Base-by-base conservation (phyloP, 2,113 vertebrate species). In the Panurus biarmicus region DNA sequence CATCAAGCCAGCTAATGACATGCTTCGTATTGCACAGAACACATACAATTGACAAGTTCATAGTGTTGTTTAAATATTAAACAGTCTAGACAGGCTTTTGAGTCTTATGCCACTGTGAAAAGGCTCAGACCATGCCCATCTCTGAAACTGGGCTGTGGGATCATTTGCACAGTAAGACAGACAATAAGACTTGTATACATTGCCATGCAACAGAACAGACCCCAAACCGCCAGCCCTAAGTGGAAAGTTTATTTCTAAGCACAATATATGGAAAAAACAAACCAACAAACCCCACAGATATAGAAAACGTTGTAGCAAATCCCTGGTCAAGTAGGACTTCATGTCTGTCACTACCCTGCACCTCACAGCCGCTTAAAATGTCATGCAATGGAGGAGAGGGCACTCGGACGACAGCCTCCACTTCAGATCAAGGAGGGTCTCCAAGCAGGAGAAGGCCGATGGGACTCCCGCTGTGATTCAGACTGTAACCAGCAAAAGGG, bases 281-380 rank as follows among this genome's bases (percentile, higher is more conserved):
- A 96, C 92, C 96, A 95, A 96, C 95, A 96, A 96, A 96, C 79
- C 95, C 96, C 93, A 95, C 87, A 74, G 94, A 93, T 94, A 96
- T 96, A 96, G 96, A 97, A 97, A 97, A 97, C 35, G 36, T 96
- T 95, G 95, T 96, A 97, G 93, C 91, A 97, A 97, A 97, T 96
- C 96, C 96, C 95, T 96, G 94, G 94, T 95, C 96, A 95, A 95
- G 90, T 96, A 95, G 96, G 96, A 96, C 94, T 94, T 95, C 79
- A 83, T 88, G 85, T 95, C 82, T 95, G 91, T 96, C 94, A 74
- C 94, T 95, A 95, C 92, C 93, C 94, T 96, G 94, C 96, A 95
- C 94, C 92, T 93, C 91, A 93, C 87, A 93, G 94, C 95, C 5
- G 50, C 93, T 96, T 85, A 72, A 91, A 95, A 95, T 83, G 85